A percentile compares a stretch with the other conserved stretches of the same genome.
Conservation (phyloP, 1,140 invertebrate species). For the Acromyrmex heyeri region DNA sequence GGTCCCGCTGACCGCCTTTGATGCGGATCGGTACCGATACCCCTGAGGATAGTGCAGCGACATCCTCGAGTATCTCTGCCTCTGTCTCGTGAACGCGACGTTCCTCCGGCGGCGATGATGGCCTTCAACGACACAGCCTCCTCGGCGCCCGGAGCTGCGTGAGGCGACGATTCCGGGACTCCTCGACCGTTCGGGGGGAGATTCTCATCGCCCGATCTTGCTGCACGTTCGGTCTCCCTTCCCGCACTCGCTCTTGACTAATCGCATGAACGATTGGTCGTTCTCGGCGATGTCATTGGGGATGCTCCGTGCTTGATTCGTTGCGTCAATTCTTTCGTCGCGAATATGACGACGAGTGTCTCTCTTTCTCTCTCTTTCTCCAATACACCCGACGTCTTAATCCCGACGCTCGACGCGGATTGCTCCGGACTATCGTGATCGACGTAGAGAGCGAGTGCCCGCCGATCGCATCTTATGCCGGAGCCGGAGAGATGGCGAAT, state of each 20-base stretch:
- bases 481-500: not conserved
- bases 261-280: not conserved
- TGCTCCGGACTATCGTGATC: constrained; percentile 31
- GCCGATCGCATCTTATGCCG: constrained; percentile 65
- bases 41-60: constrained; percentile 83
- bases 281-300: constrained; percentile 5
- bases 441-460: constrained; percentile 38
- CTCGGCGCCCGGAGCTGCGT: constrained; percentile 13
- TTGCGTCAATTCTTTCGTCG: not conserved
- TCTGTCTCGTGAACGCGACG: constrained; percentile 11
- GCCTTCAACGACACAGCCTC: constrained; percentile 16
- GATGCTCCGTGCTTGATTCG: not conserved
- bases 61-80: constrained; percentile 74
- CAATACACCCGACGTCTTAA: constrained; percentile 3
- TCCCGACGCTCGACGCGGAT: not conserved
- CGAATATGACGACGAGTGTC: not conserved
- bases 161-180: constrained; percentile 32
- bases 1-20: constrained; percentile 72
- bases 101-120: constrained; percentile 5
- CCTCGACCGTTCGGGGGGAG: not conserved
- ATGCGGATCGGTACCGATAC: constrained; percentile 84
- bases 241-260: not conserved
- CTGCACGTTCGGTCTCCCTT: not conserved
- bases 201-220: constrained; percentile 49
- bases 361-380: too few species aligned